A percentile compares a stretch with the other conserved stretches of the same genome.
phyloP scores from a whole-genome alignment of 1,140 invertebrate genomes.

The Subanguina moxae region DNA sequence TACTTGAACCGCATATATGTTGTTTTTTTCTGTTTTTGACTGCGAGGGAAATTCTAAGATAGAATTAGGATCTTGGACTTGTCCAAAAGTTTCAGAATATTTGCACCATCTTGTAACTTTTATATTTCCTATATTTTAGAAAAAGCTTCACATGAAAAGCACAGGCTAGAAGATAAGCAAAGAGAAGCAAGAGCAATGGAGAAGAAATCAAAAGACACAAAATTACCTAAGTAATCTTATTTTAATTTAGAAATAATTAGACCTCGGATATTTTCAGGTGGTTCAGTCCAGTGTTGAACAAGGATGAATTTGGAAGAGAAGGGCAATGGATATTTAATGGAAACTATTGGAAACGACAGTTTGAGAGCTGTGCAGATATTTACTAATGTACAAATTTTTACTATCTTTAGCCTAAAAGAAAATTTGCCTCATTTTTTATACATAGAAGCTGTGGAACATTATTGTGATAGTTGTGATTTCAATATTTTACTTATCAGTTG shows the following conservation, averaged over 20 bases:
- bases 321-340: slow-evolving; percentile 1
- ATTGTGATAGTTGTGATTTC: no score
- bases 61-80: no score
- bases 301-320: slow-evolving; percentile 8
- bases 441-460: neutral
- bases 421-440: no score
- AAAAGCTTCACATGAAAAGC: slow-evolving; percentile 1
- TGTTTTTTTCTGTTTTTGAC: no score
- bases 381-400: neutral
- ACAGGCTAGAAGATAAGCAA: slow-evolving; percentile 4
- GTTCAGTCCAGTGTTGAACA: neutral
- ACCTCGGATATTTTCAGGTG: slow-evolving; percentile 8
- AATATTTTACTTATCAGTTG: no score
- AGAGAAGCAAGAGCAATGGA: slow-evolving; percentile 1
- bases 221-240: slow-evolving; percentile 1
- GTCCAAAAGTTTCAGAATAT: no score
- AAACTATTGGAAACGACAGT: slow-evolving; percentile 4
- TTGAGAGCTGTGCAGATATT: slow-evolving; percentile 1
- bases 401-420: neutral
- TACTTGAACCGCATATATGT: neutral
- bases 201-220: neutral
- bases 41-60: no score
- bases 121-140: neutral
- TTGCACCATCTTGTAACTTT: neutral
- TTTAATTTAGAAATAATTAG: neutral